phyloP scores from a whole-genome alignment of 2,113 vertebrate genomes.

The Crocuta crocuta region DNA sequence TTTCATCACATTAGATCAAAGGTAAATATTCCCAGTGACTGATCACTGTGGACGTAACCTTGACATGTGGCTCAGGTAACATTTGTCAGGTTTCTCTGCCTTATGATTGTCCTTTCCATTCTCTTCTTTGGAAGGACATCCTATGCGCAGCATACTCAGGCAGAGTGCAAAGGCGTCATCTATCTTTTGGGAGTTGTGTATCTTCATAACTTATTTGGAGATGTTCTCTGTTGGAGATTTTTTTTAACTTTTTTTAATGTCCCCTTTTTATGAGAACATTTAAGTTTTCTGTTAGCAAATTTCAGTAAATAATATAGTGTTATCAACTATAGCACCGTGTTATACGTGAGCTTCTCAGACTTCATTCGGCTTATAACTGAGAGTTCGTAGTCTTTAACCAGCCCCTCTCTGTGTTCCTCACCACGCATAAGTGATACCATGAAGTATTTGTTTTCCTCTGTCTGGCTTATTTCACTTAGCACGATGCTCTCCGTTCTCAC shows the following conservation, averaged over 20 bases:
- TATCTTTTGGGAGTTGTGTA: neutral
- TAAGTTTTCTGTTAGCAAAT: neutral
- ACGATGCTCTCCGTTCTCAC: neutral
- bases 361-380: neutral
- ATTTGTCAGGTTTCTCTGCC: neutral
- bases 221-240: neutral
- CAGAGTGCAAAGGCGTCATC: neutral
- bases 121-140: neutral
- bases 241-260: neutral
- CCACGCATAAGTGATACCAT: neutral
- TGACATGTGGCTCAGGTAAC: neutral
- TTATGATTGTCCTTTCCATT: neutral
- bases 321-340: neutral
- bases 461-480: neutral
- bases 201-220: neutral
- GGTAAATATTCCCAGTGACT: neutral
- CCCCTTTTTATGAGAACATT: neutral
- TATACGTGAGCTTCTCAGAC: neutral
- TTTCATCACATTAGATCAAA: neutral
- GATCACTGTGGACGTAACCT: neutral
- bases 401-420: neutral
- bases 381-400: neutral
- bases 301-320: neutral
- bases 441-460: neutral
- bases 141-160: neutral